phyloP scores from a whole-genome alignment of 2,113 vertebrate genomes.

The Chascanopsetta lugubris region DNA sequence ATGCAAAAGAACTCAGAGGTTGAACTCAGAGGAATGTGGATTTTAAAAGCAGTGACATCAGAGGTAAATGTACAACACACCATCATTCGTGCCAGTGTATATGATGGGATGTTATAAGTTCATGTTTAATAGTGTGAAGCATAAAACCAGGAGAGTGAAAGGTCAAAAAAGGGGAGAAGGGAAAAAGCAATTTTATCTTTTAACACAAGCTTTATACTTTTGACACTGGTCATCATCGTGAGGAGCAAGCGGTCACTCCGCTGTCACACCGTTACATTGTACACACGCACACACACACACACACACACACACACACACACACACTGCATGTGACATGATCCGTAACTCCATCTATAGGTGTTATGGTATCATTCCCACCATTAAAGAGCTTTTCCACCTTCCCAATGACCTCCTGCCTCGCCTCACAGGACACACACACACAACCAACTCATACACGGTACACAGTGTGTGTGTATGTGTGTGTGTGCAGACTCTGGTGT shows the following conservation, averaged over 20 bases:
- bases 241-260: constrained; percentile 24
- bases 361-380: constrained; percentile 77
- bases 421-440: constrained; percentile 77
- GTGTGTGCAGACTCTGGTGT: constrained; percentile 16
- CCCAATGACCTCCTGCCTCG: constrained; percentile 70
- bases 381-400: constrained; percentile 79
- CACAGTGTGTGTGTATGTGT: constrained; percentile 26
- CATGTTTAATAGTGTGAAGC: background rate
- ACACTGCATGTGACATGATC: constrained; percentile 70
- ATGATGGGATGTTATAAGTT: background rate
- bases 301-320: too few species aligned
- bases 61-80: background rate
- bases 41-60: background rate
- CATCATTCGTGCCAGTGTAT: background rate
- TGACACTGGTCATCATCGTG: constrained; percentile 41
- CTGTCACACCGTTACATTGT: constrained; percentile 40
- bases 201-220: constrained; percentile 9
- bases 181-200: constrained; percentile 9
- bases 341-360: constrained; percentile 77
- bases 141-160: background rate
- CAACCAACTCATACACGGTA: constrained; percentile 66
- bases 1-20: too few species aligned
- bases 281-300: too few species aligned
- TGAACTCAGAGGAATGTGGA: too few species aligned
- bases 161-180: background rate